Conservation (phyloP, 1,140 invertebrate genomes). For the Tribolium madens region DNA sequence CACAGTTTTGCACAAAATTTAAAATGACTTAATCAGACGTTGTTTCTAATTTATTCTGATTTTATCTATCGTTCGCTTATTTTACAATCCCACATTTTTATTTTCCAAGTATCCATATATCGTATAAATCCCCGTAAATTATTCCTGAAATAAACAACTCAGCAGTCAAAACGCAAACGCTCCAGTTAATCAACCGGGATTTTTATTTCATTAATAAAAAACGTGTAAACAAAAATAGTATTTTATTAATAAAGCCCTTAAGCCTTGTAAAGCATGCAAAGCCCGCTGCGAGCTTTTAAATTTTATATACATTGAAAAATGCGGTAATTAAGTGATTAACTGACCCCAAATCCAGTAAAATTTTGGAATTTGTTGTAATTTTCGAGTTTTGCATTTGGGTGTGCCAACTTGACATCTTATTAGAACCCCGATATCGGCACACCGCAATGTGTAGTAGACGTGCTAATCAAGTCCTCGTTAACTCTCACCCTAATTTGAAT, state of each 20-base stretch:
- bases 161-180: not conserved
- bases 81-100: not conserved
- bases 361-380: not conserved
- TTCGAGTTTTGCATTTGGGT: slow-evolving; percentile 19
- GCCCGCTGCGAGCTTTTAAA: not conserved
- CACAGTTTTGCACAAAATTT: not conserved
- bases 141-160: not conserved
- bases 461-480: slow-evolving; percentile 62
- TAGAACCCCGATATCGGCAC: slow-evolving; percentile 48
- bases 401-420: slow-evolving; percentile 40
- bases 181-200: not conserved
- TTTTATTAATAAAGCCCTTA: not conserved
- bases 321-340: slow-evolving; percentile 6
- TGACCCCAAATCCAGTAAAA: not conserved
- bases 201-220: not conserved
- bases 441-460: slow-evolving; percentile 56
- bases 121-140: not conserved
- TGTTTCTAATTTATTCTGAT: not conserved
- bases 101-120: not conserved
- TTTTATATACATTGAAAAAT: not conserved
- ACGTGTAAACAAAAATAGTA: not conserved
- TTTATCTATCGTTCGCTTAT: not conserved
- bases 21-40: not conserved
- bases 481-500: slow-evolving; percentile 59
- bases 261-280: not conserved